Base-by-base conservation (phyloP, 2,888 invertebrate genomes). In the Sinopyrophorus schimmeli region DNA sequence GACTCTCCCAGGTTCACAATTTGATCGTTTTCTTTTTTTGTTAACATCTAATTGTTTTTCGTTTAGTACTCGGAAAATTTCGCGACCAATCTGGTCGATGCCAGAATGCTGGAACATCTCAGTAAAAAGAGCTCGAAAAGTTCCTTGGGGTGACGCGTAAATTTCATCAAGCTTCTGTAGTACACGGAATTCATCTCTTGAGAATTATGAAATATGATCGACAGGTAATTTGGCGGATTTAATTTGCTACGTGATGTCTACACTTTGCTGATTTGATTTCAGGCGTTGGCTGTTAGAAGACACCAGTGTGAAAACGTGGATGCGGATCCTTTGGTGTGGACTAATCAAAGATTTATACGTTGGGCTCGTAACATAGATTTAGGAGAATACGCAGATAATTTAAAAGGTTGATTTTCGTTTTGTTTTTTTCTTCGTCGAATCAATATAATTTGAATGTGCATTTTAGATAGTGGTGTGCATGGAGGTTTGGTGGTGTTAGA, bases 91-190 rank as follows among this genome's bases (percentile, higher is more conserved):
- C 81, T 95, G 73, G 92, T 96, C 11, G 95, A 96, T 72, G 95
- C 94, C 1, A 81, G 95, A 47, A 89, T 96, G 85, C 76, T 96
- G 69, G 93, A 94, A 68, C 90, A 92, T 49, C 80, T 96, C 61
- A 92, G 92, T 65, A 92, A 93, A 74, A 93, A 94, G 95, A 96
- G 70, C 76, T 96, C 65, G 95, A 95, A 73, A 95, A 94, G 73
- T 87, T 92, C 70, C 81, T 96, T 42, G 91, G 90, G 4, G 92
- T 96, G 5, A 92, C 91, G 21, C 81, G 93, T 54, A 94, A 94
- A 74, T 94, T 94, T 74, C 94, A 95, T 76, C 94, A 95, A 74
- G 90, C 92, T 5, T 93, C 93, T 61, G 88, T 96, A 60, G 89
- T 94, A 38, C 93, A 94, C 68, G 95, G 92, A 49, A 91, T 96